Conservation (phyloP, 2,797 vertebrate genomes). For the Neosilurus hyrtlii region DNA sequence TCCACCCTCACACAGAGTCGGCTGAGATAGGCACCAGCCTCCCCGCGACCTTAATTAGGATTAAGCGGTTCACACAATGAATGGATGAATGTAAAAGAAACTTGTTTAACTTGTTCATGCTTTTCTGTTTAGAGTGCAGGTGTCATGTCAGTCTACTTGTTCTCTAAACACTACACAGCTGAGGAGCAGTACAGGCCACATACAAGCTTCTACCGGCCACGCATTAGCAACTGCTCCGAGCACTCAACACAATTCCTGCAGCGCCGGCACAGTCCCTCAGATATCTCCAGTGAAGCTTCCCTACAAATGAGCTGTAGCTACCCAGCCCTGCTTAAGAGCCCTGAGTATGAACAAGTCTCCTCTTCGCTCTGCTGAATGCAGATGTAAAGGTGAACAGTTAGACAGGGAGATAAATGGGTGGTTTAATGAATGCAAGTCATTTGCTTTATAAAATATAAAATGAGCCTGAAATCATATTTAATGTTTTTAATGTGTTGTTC, state of each 20-base stretch:
- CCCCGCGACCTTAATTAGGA: no score
- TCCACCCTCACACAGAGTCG: no score
- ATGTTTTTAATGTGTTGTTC: slow-evolving; percentile 11
- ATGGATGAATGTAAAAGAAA: background rate
- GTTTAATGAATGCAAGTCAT: background rate
- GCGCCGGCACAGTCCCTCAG: slow-evolving; percentile 84
- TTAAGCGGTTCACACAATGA: no score
- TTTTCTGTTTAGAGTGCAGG: slow-evolving; percentile 76
- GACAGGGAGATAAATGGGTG: background rate
- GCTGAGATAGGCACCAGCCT: no score
- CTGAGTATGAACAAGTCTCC: slow-evolving; percentile 87
- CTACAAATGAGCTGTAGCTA: slow-evolving; percentile 87
- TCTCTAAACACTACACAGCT: slow-evolving; percentile 90
- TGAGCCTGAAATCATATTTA: background rate
- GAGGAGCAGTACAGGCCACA: slow-evolving; percentile 86
- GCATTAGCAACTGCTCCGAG: slow-evolving; percentile 89
- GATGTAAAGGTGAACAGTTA: background rate
- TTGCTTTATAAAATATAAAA: background rate
- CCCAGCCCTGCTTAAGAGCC: slow-evolving; percentile 87
- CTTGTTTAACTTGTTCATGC: background rate
- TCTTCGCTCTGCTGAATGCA: slow-evolving; percentile 83
- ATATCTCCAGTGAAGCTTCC: slow-evolving; percentile 87
- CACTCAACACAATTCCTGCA: slow-evolving; percentile 90
- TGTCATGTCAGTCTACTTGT: slow-evolving; percentile 90
- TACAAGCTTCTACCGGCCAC: slow-evolving; percentile 83